Evolutionary conservation across 2,797 vertebrate species (phyloP).

Genomic region (Momotus momota): DNA sequence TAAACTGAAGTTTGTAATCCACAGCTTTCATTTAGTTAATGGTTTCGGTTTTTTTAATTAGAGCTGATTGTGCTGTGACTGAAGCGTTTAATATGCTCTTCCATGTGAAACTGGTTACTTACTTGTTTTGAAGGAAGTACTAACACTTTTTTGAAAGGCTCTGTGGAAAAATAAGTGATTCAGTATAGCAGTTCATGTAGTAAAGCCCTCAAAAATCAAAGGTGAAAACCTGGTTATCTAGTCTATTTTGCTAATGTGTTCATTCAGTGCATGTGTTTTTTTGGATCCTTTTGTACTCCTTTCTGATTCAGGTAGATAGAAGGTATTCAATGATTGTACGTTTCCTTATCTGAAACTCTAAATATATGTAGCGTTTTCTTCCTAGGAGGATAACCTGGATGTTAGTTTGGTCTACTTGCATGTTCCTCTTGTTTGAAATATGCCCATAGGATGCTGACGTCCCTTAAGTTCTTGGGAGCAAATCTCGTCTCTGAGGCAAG

Average conservation of each 20-base stretch:
- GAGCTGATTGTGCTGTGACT: background rate
- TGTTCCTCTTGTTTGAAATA: background rate
- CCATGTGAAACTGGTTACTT: background rate
- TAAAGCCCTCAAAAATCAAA: background rate
- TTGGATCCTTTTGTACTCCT: background rate
- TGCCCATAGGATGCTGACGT: background rate
- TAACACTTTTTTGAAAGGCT: background rate
- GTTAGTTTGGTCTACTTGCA: background rate
- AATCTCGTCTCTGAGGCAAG: background rate
- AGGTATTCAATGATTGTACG: background rate
- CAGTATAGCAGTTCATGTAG: background rate
- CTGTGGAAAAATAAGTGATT: background rate
- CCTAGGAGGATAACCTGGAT: background rate
- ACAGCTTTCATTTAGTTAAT: background rate
- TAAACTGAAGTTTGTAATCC: conserved; percentile 2
- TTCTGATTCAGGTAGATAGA: background rate
- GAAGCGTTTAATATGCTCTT: background rate
- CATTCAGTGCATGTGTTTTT: accelerated
- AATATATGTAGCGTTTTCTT: background rate
- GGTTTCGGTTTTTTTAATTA: background rate
- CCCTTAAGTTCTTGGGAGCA: background rate
- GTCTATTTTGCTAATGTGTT: background rate
- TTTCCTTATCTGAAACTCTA: background rate
- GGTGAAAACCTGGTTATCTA: background rate
- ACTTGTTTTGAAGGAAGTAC: background rate